Percentiles rank a stretch among this genome's conserved stretches.
phyloP scores from a whole-genome alignment of 1,140 invertebrate genomes.

The Coboldia fuscipes region DNA sequence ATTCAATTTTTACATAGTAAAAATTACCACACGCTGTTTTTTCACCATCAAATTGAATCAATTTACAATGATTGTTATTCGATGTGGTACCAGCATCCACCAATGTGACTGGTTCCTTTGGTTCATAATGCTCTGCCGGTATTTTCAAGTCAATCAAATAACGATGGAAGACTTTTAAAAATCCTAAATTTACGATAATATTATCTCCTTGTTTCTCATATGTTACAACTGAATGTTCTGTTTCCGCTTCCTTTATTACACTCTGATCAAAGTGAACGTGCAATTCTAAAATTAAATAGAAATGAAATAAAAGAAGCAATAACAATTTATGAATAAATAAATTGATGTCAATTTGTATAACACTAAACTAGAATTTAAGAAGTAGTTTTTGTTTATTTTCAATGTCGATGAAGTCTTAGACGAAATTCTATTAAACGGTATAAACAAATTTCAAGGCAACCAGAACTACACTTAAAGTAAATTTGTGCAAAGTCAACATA shows the following conservation, averaged over 20 bases:
- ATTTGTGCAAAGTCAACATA: too few relatives aligned
- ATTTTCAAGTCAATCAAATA: slow-evolving; percentile 19
- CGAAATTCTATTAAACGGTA: too few relatives aligned
- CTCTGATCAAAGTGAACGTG: slow-evolving; percentile 20
- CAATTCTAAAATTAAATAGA: too few relatives aligned
- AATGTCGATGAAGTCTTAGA: too few relatives aligned
- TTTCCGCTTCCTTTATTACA: slow-evolving; percentile 14
- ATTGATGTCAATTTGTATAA: too few relatives aligned
- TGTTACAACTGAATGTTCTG: slow-evolving; percentile 16
- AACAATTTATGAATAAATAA: too few relatives aligned
- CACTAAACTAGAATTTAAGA: too few relatives aligned
- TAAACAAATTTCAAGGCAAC: too few relatives aligned
- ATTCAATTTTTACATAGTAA: slow-evolving; percentile 24
- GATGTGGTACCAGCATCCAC: slow-evolving; percentile 11
- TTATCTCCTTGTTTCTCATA: slow-evolving; percentile 16
- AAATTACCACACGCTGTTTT: slow-evolving; percentile 7
- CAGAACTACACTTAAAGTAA: too few relatives aligned
- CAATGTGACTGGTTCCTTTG: slow-evolving; percentile 8
- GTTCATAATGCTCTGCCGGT: slow-evolving; percentile 8
- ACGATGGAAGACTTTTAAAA: slow-evolving; percentile 20
- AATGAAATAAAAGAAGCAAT: too few relatives aligned
- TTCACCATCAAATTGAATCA: slow-evolving; percentile 14
- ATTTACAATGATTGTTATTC: slow-evolving; percentile 18
- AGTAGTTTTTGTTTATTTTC: too few relatives aligned
- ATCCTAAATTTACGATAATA: slow-evolving; percentile 19